These are phyloP conservation scores for Heterodera filipjevi DNA, from an alignment of 2,888 invertebrate species.

Conservation along the genomic window DNA sequence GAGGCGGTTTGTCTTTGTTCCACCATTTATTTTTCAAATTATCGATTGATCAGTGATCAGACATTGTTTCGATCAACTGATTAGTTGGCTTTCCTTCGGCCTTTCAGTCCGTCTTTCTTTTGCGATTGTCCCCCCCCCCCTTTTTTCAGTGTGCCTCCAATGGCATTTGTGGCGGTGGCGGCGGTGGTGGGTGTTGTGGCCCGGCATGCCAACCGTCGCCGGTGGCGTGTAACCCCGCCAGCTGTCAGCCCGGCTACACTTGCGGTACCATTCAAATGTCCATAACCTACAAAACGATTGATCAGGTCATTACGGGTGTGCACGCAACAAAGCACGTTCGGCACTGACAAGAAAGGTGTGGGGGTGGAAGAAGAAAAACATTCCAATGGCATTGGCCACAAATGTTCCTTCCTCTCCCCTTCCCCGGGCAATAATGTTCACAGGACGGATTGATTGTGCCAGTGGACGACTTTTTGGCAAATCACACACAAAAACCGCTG, in stretches of 20 bases:
- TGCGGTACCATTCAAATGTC: conserved; percentile 41
- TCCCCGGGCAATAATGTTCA: background rate
- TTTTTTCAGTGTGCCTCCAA: conserved; percentile 20
- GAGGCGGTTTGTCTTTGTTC: background rate
- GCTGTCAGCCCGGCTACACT: conserved; percentile 60
- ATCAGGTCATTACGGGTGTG: conserved; percentile 58
- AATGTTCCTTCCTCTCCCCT: background rate
- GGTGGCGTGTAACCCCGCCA: conserved; percentile 40
- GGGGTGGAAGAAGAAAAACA: background rate
- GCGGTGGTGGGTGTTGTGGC: conserved; percentile 23
- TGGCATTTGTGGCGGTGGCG: conserved; percentile 18
- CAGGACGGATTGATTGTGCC: conserved; percentile 44
- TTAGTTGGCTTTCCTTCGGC: background rate
- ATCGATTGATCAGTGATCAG: background rate
- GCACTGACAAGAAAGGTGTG: conserved; percentile 55
- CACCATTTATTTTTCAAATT: background rate
- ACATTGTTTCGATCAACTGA: background rate
- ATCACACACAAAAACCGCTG: conserved; percentile 34
- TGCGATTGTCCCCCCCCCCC: background rate
- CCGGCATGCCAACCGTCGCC: conserved; percentile 15
- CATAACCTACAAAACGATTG: background rate
- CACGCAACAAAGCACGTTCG: conserved; percentile 56
- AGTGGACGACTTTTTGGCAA: conserved; percentile 39
- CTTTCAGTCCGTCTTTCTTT: background rate
- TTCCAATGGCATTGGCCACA: background rate